These are phyloP conservation scores for Heliconius hortense DNA, from an alignment of 2,888 invertebrate genomes.

Conservation along the genomic window DNA sequence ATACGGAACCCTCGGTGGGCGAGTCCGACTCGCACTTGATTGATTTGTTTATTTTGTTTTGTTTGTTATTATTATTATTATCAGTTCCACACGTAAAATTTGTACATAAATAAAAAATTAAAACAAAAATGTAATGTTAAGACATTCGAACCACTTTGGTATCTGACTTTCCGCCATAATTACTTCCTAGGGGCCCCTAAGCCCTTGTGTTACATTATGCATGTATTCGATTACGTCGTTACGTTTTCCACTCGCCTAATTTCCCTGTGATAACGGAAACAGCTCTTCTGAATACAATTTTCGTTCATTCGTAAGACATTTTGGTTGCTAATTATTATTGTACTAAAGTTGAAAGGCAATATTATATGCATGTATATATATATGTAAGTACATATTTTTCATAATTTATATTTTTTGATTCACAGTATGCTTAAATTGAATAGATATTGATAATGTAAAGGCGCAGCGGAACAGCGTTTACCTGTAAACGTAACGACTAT, in stretches of 20 bases:
- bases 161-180: constrained; percentile 13
- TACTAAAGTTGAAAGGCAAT: not conserved
- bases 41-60: not conserved
- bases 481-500: not conserved
- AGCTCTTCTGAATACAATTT: constrained; percentile 6
- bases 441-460: not conserved
- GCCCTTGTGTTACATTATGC: constrained; percentile 26
- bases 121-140: not conserved
- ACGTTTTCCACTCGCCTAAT: constrained; percentile 33
- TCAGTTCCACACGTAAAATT: not conserved
- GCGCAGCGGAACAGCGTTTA: not conserved
- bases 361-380: not conserved
- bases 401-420: not conserved
- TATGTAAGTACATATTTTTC: not conserved
- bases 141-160: constrained; percentile 14
- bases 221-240: constrained; percentile 34
- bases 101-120: too few relatives aligned
- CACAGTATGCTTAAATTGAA: not conserved
- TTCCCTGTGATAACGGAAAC: constrained; percentile 26
- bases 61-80: not conserved
- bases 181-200: constrained; percentile 25
- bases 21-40: too few relatives aligned
- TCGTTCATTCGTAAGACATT: not conserved
- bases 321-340: not conserved
- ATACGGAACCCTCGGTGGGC: too few relatives aligned